Percentiles rank a stretch among this genome's conserved stretches.
These are phyloP conservation scores for Pegea sp. DNA, from an alignment of 23 tunicate species.

Conservation along the genomic window DNA sequence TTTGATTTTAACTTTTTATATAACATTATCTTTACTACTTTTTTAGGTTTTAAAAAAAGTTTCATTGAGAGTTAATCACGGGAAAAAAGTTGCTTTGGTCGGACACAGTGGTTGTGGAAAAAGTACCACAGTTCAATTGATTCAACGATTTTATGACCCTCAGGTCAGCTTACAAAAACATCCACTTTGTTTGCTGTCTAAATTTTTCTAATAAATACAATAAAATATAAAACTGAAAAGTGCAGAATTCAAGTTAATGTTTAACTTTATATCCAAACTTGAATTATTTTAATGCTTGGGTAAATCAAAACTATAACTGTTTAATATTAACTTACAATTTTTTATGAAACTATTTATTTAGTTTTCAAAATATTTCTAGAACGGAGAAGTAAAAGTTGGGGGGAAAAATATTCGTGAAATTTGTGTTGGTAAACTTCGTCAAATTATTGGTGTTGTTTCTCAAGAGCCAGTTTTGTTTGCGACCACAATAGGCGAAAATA, in stretches of 20 bases:
- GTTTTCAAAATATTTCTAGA: slow-evolving; percentile 1
- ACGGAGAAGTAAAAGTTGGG: slow-evolving; percentile 9
- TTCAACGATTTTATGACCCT: slow-evolving; percentile 16
- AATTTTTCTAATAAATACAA: background rate
- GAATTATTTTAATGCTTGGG: background rate
- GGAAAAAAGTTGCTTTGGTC: slow-evolving; percentile 13
- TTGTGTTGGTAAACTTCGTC: slow-evolving; percentile 11
- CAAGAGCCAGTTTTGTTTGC: slow-evolving; percentile 32
- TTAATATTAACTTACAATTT: background rate
- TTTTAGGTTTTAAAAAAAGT: slow-evolving; percentile 11
- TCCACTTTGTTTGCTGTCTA: background rate
- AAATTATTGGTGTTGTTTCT: slow-evolving; percentile 19
- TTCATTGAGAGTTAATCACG: slow-evolving; percentile 9
- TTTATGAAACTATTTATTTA: background rate
- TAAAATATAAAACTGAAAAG: background rate
- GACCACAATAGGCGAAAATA: slow-evolving; percentile 22
- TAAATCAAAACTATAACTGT: background rate
- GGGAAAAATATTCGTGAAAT: slow-evolving; percentile 8
- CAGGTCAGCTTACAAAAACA: slow-evolving; percentile 1
- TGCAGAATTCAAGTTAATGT: background rate
- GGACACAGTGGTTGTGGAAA: slow-evolving; percentile 37
- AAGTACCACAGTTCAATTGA: slow-evolving; percentile 16
- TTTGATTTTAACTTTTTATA: too few relatives aligned
- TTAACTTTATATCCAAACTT: background rate
- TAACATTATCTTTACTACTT: too few relatives aligned